Conservation (phyloP, 2,888 invertebrate genomes). For the Agonopterix alstromeriana region DNA sequence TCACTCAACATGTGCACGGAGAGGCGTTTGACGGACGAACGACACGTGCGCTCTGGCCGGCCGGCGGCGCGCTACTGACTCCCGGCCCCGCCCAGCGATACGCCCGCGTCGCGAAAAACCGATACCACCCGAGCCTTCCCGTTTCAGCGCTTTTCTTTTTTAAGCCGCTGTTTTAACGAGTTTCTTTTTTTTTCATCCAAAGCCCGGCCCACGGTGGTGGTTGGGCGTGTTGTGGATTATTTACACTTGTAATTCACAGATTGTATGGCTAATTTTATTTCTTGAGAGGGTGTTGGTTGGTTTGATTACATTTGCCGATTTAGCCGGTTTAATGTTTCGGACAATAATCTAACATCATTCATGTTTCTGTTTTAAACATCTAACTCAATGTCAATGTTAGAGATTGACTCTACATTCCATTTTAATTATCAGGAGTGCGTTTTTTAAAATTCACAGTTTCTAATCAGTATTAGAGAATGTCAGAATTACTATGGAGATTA, state of each 20-base stretch:
- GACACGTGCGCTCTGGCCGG: constrained; percentile 72
- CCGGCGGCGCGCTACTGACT: constrained; percentile 79
- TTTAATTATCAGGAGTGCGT: no score
- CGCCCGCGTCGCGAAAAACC: constrained; percentile 72
- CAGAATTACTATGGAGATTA: no score
- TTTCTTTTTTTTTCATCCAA: constrained; percentile 62
- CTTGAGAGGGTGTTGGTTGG: constrained; percentile 34
- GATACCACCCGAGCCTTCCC: constrained; percentile 73
- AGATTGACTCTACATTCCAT: no score
- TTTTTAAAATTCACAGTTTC: no score
- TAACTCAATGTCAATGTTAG: no score
- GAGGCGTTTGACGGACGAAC: constrained; percentile 14
- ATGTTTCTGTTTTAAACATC: no score
- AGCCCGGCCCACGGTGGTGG: constrained; percentile 71
- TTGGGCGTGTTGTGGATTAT: constrained; percentile 73
- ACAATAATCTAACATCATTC: no score
- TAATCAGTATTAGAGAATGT: no score
- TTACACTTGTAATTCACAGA: constrained; percentile 75
- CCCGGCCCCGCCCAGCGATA: constrained; percentile 69
- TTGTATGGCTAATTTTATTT: constrained; percentile 57
- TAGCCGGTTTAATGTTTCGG: no score
- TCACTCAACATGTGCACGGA: constrained; percentile 56
- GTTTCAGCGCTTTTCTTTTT: constrained; percentile 77
- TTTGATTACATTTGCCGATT: no score
- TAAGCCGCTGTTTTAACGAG: constrained; percentile 75